Base-by-base conservation (phyloP, 2,113 vertebrate species). In the Promerops cafer region DNA sequence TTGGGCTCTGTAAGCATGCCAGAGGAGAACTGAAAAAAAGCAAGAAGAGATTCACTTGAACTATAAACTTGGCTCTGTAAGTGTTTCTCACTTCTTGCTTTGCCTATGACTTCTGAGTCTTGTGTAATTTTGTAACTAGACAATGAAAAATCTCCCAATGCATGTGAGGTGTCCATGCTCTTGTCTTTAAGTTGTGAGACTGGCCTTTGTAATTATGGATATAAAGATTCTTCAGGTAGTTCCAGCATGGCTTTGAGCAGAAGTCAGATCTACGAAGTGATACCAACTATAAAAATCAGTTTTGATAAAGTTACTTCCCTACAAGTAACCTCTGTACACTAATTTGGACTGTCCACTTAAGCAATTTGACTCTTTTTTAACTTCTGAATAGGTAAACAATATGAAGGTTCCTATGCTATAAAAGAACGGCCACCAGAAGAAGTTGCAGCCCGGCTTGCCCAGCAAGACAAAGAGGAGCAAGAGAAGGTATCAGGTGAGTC, bases 401-500 rank as follows among this genome's bases (percentile, higher is more conserved):
- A 94, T 0, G 90, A 97, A 68, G 97, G 79, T 47, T 71, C 97
- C 35, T 44, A 78, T 10, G 94, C 91, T 65, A 0, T 98, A 72
- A 97, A 97, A 76, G 98, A 98, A 86, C 97, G 99, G 26, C 97
- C 99, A 5, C 98, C 98, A 13, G 99, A 99, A 81, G 99, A 99
- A 96, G 99, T 99, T 77, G 95, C 98, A 3, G 98, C 99, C n/a
- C 97, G 98, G 35, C 98, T 99, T 78, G 98, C 98, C 37, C 97
- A 98, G 57, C 98, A 99, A 93, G 99, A 99, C 37, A 98, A 97
- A 91, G 98, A 98, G 49, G 99, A 99, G 66, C 97, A 98, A 88
- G 97, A 99, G 68, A 94, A 94, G 63, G 53, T 99, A 33, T 69
- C 98, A 16, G 97, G 99, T 99, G 93, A 83, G 97, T 95, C 83